phyloP scores from a whole-genome alignment of 2,888 invertebrate genomes.

The Cancer borealis region DNA sequence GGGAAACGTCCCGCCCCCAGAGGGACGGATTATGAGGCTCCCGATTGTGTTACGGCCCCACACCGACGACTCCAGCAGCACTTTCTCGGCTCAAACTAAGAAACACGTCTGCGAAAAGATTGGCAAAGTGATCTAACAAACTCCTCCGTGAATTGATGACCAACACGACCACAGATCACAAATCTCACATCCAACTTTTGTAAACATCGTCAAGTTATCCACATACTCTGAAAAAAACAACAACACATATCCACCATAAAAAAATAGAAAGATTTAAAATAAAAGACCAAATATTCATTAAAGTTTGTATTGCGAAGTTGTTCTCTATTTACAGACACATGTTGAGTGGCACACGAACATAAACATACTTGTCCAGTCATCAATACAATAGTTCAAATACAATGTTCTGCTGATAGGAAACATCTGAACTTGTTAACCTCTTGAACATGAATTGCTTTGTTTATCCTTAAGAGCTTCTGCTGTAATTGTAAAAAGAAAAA shows the following conservation, averaged over 20 bases:
- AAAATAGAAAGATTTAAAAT: conserved; percentile 55
- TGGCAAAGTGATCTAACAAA: conserved; percentile 53
- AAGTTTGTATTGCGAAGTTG: conserved; percentile 77
- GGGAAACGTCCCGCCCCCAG: conserved; percentile 72
- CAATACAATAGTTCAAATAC: conserved; percentile 71
- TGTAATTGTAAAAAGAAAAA: conserved; percentile 63
- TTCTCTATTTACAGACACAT: conserved; percentile 77
- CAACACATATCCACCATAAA: neutral
- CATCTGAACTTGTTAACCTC: conserved; percentile 70
- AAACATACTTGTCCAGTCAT: conserved; percentile 75
- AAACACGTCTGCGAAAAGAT: conserved; percentile 51
- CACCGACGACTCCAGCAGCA: conserved; percentile 69
- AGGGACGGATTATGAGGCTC: conserved; percentile 76
- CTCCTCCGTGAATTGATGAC: conserved; percentile 49
- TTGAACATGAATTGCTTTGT: conserved; percentile 70
- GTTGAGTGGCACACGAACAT: conserved; percentile 75
- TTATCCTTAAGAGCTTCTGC: conserved; percentile 72
- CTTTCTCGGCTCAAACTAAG: conserved; percentile 62
- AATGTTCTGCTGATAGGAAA: conserved; percentile 72
- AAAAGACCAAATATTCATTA: conserved; percentile 75
- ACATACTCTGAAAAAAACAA: neutral
- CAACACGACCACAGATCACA: conserved; percentile 50
- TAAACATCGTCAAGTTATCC: conserved; percentile 34
- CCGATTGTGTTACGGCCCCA: conserved; percentile 75
- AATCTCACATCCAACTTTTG: conserved; percentile 26